Percentiles rank a stretch among this genome's conserved stretches.
These are phyloP conservation scores for Sphinx pinastri DNA, from an alignment of 2,888 invertebrate species.

Conservation along the genomic window DNA sequence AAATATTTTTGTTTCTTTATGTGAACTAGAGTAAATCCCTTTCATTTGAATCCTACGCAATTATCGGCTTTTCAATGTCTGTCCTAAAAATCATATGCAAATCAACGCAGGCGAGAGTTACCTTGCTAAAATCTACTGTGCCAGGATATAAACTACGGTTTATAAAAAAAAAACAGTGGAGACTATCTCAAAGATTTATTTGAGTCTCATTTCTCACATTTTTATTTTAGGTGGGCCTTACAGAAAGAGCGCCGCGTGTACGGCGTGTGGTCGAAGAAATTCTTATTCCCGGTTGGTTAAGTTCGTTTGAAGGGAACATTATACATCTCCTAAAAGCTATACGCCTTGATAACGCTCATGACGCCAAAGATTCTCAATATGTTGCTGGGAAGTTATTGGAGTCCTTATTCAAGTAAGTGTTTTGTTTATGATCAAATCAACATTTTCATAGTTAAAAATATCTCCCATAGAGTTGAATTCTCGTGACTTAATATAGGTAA, in stretches of 20 bases:
- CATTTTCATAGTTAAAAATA: no score
- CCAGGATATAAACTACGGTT: neutral
- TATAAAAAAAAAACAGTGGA: neutral
- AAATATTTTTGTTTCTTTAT: no score
- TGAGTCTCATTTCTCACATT: neutral
- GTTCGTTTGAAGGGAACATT: constrained; percentile 87
- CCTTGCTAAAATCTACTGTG: no score
- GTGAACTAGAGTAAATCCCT: no score
- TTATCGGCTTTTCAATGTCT: no score
- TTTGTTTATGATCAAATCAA: no score
- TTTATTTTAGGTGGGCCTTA: constrained; percentile 68
- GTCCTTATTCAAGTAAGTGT: constrained; percentile 74
- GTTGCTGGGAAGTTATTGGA: constrained; percentile 79
- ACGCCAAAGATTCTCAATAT: constrained; percentile 78
- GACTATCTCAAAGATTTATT: no score
- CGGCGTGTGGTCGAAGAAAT: constrained; percentile 80
- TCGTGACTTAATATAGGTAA: no score
- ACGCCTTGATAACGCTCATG: constrained; percentile 86
- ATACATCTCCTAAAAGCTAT: constrained; percentile 89
- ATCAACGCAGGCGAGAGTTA: no score
- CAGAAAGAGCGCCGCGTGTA: constrained; percentile 74
- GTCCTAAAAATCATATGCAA: no score
- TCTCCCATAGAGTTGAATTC: no score
- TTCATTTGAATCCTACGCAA: no score
- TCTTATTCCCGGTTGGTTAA: constrained; percentile 90